phyloP scores from a whole-genome alignment of 2,113 vertebrate species.

The Himantopus leucocephalus region DNA sequence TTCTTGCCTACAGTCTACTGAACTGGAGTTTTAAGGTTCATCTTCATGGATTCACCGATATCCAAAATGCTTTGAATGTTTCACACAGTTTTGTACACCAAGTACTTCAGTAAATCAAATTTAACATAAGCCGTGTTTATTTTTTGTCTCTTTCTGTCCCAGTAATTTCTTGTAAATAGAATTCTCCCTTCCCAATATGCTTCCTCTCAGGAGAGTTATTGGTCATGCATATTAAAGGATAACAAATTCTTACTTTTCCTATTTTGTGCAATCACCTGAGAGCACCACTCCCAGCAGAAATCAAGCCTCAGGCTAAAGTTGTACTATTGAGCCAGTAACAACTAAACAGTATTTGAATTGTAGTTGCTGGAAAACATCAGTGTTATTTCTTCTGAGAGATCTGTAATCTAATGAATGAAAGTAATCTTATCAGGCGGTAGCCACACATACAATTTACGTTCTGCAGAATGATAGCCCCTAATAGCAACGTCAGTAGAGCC shows the following conservation, averaged over 20 bases:
- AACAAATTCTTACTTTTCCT: background rate
- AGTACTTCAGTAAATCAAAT: background rate
- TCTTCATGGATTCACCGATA: background rate
- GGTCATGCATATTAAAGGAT: background rate
- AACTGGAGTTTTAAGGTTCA: background rate
- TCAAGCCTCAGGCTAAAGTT: background rate
- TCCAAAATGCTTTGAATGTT: background rate
- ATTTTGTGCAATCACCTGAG: background rate
- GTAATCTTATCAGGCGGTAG: slow-evolving; percentile 2
- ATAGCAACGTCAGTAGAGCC: background rate
- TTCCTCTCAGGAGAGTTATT: background rate
- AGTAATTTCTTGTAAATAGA: background rate
- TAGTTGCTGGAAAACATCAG: background rate
- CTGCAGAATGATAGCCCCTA: background rate
- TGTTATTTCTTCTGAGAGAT: background rate
- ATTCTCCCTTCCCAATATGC: background rate
- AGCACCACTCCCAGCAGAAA: background rate
- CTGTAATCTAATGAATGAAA: slow-evolving; percentile 12
- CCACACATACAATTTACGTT: background rate
- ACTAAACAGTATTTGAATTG: background rate
- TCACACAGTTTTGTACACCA: background rate
- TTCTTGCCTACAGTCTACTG: background rate
- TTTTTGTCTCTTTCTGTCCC: background rate
- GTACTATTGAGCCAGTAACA: background rate
- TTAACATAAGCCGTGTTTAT: background rate